Conservation (phyloP, 2,797 vertebrate species). For the Serranus cabrilla region DNA sequence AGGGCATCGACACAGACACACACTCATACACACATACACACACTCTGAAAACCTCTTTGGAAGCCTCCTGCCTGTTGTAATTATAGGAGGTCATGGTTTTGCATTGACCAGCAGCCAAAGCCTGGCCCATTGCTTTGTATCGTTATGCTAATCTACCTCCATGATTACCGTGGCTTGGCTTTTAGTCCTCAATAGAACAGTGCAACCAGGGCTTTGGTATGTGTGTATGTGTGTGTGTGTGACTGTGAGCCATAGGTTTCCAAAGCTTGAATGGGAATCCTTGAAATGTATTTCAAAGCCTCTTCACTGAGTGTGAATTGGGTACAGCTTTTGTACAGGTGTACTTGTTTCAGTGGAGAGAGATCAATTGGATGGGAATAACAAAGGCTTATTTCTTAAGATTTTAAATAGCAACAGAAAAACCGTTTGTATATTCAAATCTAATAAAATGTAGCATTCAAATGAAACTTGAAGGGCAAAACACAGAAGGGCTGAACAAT, state of each 20-base stretch:
- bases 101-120: constrained; percentile 62
- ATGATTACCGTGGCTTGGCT: constrained; percentile 63
- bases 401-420: background rate
- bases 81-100: constrained; percentile 74
- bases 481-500: background rate
- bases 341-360: constrained; percentile 5
- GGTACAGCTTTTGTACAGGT: constrained; percentile 16
- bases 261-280: constrained; percentile 38
- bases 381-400: background rate
- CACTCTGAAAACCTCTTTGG: constrained; percentile 36
- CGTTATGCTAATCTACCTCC: constrained; percentile 70
- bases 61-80: constrained; percentile 64
- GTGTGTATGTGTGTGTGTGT: constrained; percentile 8
- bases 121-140: constrained; percentile 59
- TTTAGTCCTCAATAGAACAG: constrained; percentile 54
- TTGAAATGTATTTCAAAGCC: constrained; percentile 53
- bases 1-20: constrained; percentile 33
- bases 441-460: background rate
- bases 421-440: background rate
- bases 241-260: constrained; percentile 36
- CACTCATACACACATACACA: constrained; percentile 16
- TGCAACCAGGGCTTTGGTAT: constrained; percentile 20
- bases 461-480: background rate
- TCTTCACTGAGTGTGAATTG: constrained; percentile 13
- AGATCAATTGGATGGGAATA: background rate